Percentiles rank a stretch among this genome's conserved stretches.
Conservation (phyloP, 1,140 invertebrate species). For the Drosophila virilis region DNA sequence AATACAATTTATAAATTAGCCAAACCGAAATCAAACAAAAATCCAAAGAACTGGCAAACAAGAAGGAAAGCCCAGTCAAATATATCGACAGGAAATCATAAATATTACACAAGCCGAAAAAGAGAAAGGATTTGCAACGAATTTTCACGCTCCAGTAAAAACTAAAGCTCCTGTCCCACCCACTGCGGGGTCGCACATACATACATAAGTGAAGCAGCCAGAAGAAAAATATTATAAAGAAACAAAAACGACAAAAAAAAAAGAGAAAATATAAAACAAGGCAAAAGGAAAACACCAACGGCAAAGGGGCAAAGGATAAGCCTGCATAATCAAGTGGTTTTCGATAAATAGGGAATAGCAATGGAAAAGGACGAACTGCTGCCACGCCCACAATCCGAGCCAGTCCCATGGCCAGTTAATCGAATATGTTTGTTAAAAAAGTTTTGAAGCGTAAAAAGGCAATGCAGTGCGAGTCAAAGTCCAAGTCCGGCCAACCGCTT, state of each 20-base stretch:
- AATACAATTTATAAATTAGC: constrained; percentile 78
- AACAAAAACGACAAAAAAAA: constrained; percentile 22
- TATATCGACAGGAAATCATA: constrained; percentile 61
- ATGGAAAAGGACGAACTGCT: constrained; percentile 30
- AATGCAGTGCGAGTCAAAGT: constrained; percentile 32
- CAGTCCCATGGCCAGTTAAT: constrained; percentile 62
- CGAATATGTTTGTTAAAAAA: constrained; percentile 82
- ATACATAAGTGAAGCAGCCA: constrained; percentile 15
- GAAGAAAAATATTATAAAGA: constrained; percentile 22
- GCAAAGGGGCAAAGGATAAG: constrained; percentile 63
- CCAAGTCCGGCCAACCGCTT: constrained; percentile 1
- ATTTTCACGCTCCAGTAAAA: constrained; percentile 69
- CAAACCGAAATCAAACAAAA: constrained; percentile 35
- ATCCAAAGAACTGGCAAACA: constrained; percentile 8
- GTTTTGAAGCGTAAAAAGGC: constrained; percentile 79
- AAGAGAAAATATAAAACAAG: constrained; percentile 27
- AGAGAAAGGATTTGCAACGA: constrained; percentile 74
- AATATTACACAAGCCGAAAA: constrained; percentile 64
- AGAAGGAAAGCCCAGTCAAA: constrained; percentile 31
- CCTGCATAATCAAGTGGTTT: constrained; percentile 83
- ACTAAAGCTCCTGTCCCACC: constrained; percentile 44
- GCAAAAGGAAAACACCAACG: constrained; percentile 33
- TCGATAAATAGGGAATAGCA: constrained; percentile 77
- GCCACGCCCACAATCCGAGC: constrained; percentile 3
- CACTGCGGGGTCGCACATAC: constrained; percentile 17